phyloP scores from a whole-genome alignment of 2,888 invertebrate genomes.

The Phrixothrix hirtus region DNA sequence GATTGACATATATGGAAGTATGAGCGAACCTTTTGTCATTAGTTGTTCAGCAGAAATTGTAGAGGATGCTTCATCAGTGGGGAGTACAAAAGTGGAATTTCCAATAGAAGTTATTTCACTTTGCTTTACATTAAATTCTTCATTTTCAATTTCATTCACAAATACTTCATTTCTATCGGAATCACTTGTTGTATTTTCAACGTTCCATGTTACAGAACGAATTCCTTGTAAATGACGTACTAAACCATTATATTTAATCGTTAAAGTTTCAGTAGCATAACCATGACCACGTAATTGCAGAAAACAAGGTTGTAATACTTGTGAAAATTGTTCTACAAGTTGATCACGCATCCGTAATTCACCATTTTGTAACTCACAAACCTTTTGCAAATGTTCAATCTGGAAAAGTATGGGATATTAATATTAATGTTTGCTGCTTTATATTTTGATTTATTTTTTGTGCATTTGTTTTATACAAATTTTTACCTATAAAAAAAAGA shows the following conservation, averaged over 20 bases:
- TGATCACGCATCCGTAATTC: slow-evolving; percentile 41
- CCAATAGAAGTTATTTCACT: not conserved
- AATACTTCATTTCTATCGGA: not conserved
- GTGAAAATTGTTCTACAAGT: slow-evolving; percentile 51
- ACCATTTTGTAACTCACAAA: slow-evolving; percentile 37
- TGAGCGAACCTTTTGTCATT: slow-evolving; percentile 5
- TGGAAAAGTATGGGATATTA: slow-evolving; percentile 33
- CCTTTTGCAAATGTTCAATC: slow-evolving; percentile 40
- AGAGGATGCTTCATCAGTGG: not conserved
- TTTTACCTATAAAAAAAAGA: too few species aligned
- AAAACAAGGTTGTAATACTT: slow-evolving; percentile 63
- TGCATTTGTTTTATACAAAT: too few species aligned
- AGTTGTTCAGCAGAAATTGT: slow-evolving; percentile 3
- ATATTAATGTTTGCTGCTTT: too few species aligned
- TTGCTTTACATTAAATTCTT: not conserved
- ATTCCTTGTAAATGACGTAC: slow-evolving; percentile 64
- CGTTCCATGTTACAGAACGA: slow-evolving; percentile 65
- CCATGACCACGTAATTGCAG: slow-evolving; percentile 64
- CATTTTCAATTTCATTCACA: not conserved
- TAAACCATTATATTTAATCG: slow-evolving; percentile 62
- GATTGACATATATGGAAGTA: too few species aligned
- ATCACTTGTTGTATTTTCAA: slow-evolving; percentile 39
- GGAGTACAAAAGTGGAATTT: not conserved
- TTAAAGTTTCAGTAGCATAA: slow-evolving; percentile 61
- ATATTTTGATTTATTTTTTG: too few species aligned